Evolutionary conservation across 2,797 vertebrate genomes (phyloP).

Genomic region (Galagoides demidoff): DNA sequence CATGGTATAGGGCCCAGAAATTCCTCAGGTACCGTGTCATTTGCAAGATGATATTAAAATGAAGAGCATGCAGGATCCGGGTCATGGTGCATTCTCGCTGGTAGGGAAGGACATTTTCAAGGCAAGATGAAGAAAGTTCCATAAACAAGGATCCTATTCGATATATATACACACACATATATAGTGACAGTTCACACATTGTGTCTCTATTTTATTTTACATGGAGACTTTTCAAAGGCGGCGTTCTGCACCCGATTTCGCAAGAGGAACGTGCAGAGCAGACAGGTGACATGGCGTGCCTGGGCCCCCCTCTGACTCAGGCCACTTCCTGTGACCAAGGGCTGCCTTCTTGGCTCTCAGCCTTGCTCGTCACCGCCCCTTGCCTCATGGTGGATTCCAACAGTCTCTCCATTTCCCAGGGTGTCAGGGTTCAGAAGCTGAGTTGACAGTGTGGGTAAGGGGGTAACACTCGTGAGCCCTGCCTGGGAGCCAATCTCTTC

Average conservation of each 20-base stretch:
- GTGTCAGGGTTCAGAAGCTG: neutral
- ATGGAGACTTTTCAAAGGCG: neutral
- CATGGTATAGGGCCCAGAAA: neutral
- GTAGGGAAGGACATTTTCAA: neutral
- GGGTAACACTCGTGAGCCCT: neutral
- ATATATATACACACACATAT: too few species aligned
- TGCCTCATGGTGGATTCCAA: neutral
- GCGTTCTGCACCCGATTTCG: neutral
- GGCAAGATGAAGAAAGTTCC: neutral
- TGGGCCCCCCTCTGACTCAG: neutral
- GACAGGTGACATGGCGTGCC: neutral
- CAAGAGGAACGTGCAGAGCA: neutral
- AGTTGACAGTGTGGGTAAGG: neutral
- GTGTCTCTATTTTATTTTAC: neutral
- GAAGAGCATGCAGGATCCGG: neutral
- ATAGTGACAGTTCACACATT: neutral
- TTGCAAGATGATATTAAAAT: neutral
- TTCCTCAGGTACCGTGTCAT: fast-evolving
- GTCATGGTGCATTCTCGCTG: neutral
- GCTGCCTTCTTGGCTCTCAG: fast-evolving
- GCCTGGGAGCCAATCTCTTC: slow-evolving; percentile 26
- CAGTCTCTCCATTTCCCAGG: neutral
- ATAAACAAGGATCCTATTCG: neutral
- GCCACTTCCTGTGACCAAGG: neutral
- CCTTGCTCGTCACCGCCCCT: neutral